phyloP scores from a whole-genome alignment of 2,113 vertebrate genomes.

The Centropus bengalensis region DNA sequence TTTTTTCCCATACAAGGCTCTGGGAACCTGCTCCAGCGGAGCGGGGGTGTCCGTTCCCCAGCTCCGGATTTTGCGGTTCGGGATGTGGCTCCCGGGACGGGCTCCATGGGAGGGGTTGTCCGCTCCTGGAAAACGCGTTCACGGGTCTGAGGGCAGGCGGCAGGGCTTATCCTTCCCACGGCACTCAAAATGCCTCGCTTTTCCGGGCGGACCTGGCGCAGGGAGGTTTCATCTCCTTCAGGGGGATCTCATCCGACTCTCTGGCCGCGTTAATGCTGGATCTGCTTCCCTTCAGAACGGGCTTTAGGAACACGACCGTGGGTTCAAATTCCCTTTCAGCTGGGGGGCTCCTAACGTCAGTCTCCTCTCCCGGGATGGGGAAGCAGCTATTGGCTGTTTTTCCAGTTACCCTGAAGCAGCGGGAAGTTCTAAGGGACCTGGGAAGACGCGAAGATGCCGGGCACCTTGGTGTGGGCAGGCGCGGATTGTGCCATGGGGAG shows the following conservation, averaged over 20 bases:
- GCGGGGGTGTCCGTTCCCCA: too few species aligned
- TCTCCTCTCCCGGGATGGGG: not conserved
- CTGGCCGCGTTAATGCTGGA: not conserved
- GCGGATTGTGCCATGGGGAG: not conserved
- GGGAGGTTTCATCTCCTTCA: not conserved
- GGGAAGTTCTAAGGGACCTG: not conserved
- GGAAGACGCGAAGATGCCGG: not conserved
- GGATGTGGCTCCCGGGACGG: too few species aligned
- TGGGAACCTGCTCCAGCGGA: accelerated
- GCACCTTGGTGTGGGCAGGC: not conserved
- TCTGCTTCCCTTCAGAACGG: not conserved
- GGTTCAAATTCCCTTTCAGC: not conserved
- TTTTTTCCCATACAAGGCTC: too few species aligned
- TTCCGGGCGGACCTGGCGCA: not conserved
- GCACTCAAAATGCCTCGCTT: not conserved
- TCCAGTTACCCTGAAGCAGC: not conserved
- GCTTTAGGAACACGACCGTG: not conserved
- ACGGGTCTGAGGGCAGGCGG: accelerated
- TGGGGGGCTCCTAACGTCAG: not conserved
- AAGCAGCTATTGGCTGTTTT: not conserved
- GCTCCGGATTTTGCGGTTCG: too few species aligned
- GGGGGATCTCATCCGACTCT: not conserved
- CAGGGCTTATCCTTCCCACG: not conserved
- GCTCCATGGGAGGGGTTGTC: too few species aligned
- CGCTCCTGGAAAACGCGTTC: not conserved